A percentile compares a stretch with the other conserved stretches of the same genome.
These are phyloP conservation scores for Hirtodrosophila histrioides DNA, from an alignment of 2,888 invertebrate genomes.

Conservation along the genomic window DNA sequence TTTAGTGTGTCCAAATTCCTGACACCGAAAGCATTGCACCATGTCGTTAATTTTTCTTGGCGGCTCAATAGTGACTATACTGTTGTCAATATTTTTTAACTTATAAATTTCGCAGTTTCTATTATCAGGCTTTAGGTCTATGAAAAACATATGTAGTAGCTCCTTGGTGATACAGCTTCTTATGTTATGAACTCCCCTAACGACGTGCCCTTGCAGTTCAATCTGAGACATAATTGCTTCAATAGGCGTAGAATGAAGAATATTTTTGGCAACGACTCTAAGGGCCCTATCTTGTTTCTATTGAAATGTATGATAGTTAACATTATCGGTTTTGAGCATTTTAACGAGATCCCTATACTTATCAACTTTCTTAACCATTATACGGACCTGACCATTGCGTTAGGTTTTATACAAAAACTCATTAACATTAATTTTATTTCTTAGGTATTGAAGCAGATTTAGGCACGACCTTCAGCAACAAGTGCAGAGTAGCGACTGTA, in stretches of 20 bases:
- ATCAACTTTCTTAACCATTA: slow-evolving; percentile 10
- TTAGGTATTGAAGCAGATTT: background rate
- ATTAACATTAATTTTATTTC: too few species aligned
- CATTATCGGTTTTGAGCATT: slow-evolving; percentile 9
- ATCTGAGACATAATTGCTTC: background rate
- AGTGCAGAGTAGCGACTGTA: slow-evolving; percentile 1
- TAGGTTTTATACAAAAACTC: background rate
- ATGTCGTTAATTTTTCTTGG: slow-evolving; percentile 11
- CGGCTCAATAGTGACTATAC: slow-evolving; percentile 11
- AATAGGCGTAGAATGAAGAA: slow-evolving; percentile 5
- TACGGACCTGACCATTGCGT: slow-evolving; percentile 5
- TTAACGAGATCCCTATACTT: slow-evolving; percentile 8
- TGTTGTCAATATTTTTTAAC: background rate
- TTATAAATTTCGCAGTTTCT: slow-evolving; percentile 1
- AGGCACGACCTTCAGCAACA: background rate
- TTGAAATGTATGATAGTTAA: slow-evolving; percentile 22
- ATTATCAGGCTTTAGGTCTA: background rate
- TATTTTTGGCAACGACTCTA: slow-evolving; percentile 7
- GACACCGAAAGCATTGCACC: too few species aligned
- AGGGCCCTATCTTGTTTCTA: slow-evolving; percentile 2
- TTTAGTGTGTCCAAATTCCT: too few species aligned
- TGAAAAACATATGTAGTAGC: slow-evolving; percentile 3
- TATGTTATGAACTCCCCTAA: slow-evolving; percentile 7
- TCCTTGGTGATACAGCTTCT: slow-evolving; percentile 3
- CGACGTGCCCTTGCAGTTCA: background rate